Percentiles rank a stretch among this genome's conserved stretches.
Conservation (phyloP, 2,113 vertebrate genomes). For the Sinocyclocheilus anshuiensis region DNA sequence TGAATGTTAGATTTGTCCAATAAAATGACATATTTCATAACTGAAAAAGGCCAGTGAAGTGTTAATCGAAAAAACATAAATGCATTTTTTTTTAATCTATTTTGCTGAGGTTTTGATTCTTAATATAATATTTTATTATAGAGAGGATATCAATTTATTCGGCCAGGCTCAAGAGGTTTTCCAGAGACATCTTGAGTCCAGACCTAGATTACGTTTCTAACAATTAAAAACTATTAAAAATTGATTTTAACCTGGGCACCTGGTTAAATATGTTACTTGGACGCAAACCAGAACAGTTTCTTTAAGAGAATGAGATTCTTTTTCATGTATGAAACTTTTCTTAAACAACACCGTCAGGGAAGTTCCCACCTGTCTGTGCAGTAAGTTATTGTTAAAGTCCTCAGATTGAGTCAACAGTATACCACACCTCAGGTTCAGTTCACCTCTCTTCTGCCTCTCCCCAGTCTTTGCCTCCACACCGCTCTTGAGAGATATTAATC, state of each 20-base stretch:
- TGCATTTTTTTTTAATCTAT: too few relatives aligned
- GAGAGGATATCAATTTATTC: too few relatives aligned
- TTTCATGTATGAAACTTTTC: background rate
- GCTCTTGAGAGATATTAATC: background rate
- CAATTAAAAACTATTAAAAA: background rate
- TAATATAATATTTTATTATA: too few relatives aligned
- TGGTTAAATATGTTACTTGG: background rate
- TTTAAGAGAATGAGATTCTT: background rate
- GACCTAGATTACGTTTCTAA: background rate
- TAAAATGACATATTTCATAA: background rate
- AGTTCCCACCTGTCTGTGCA: constrained; percentile 15
- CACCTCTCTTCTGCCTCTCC: background rate
- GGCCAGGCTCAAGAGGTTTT: too few relatives aligned
- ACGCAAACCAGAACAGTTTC: background rate
- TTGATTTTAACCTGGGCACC: background rate
- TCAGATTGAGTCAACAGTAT: background rate
- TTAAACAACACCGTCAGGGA: background rate
- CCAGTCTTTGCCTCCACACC: background rate
- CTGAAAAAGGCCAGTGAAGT: background rate
- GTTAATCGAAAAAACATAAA: background rate
- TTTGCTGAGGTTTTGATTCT: too few relatives aligned
- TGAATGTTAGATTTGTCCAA: background rate
- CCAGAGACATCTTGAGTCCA: background rate
- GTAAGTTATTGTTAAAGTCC: constrained; percentile 1
- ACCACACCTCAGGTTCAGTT: background rate